phyloP scores from a whole-genome alignment of 64 coral and sea anemone species.

The Platygyra sinensis region DNA sequence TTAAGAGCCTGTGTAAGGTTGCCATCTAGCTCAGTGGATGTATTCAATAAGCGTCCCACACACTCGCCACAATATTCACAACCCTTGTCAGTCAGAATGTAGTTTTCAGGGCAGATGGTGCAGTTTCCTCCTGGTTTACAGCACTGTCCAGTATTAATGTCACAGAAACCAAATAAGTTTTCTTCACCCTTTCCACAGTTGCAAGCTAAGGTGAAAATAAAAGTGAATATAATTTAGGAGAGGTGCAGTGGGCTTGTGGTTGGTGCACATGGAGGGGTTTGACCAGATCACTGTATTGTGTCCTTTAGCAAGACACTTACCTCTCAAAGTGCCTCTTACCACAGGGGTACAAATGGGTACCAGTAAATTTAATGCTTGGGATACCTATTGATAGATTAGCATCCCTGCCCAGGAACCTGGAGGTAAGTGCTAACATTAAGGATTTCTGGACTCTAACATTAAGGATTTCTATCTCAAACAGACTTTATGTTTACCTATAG shows the following conservation, averaged over 20 bases:
- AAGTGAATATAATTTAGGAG: background rate
- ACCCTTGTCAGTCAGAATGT: conserved; percentile 66
- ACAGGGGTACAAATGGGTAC: too few relatives aligned
- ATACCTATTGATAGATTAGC: too few relatives aligned
- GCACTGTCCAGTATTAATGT: conserved; percentile 88
- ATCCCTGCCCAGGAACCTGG: too few relatives aligned
- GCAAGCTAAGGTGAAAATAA: conserved; percentile 52
- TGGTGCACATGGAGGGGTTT: too few relatives aligned
- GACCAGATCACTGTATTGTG: too few relatives aligned
- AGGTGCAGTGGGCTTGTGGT: too few relatives aligned
- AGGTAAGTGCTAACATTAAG: too few relatives aligned
- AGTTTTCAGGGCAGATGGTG: conserved; percentile 82
- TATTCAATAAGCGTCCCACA: conserved; percentile 72
- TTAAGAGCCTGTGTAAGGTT: conserved; percentile 69
- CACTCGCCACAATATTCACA: conserved; percentile 95
- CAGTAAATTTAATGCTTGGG: too few relatives aligned
- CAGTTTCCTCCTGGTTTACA: conserved; percentile 83
- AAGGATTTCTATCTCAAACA: too few relatives aligned
- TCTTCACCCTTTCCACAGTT: conserved; percentile 60
- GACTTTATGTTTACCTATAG: too few relatives aligned
- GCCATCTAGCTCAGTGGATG: conserved; percentile 54
- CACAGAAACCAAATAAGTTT: conserved; percentile 89
- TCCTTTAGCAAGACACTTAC: background rate
- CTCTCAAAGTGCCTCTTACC: too few relatives aligned
- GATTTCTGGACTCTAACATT: too few relatives aligned